phyloP scores from a whole-genome alignment of 1,140 invertebrate species.

The Atta cephalotes region DNA sequence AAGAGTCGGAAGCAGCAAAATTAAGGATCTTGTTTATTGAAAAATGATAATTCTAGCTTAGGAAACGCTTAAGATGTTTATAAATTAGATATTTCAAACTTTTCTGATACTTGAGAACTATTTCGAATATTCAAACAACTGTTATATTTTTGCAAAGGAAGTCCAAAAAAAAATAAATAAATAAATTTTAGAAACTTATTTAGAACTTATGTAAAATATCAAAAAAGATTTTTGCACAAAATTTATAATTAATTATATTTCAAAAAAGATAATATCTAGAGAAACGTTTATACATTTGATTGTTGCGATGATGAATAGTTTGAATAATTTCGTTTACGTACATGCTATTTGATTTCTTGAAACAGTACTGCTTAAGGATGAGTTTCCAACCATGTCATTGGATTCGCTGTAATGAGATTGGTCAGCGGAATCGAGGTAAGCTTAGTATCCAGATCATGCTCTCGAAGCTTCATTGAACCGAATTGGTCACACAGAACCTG shows the following conservation, averaged over 20 bases:
- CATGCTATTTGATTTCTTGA: neutral
- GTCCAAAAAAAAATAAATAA: neutral
- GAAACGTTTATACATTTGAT: neutral
- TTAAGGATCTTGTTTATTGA: neutral
- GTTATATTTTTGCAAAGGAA: slow-evolving; percentile 1
- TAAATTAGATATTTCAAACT: neutral
- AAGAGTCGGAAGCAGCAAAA: neutral
- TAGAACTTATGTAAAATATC: neutral
- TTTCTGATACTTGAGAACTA: neutral
- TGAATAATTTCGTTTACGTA: slow-evolving; percentile 41
- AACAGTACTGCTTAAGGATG: slow-evolving; percentile 61
- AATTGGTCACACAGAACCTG: slow-evolving; percentile 68
- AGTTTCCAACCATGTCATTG: slow-evolving; percentile 63
- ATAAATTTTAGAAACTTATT: neutral
- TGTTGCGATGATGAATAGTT: neutral
- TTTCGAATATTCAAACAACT: neutral
- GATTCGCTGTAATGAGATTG: slow-evolving; percentile 68
- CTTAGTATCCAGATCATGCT: slow-evolving; percentile 58
- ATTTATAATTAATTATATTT: slow-evolving; percentile 35
- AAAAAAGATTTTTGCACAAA: neutral
- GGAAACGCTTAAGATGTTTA: neutral
- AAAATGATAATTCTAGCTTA: neutral
- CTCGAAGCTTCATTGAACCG: slow-evolving; percentile 64
- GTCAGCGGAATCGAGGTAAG: slow-evolving; percentile 56
- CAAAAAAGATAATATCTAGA: slow-evolving; percentile 16